Evolutionary conservation across 2,797 vertebrate genomes (phyloP).

Genomic region (Acipenser transmontanus): DNA sequence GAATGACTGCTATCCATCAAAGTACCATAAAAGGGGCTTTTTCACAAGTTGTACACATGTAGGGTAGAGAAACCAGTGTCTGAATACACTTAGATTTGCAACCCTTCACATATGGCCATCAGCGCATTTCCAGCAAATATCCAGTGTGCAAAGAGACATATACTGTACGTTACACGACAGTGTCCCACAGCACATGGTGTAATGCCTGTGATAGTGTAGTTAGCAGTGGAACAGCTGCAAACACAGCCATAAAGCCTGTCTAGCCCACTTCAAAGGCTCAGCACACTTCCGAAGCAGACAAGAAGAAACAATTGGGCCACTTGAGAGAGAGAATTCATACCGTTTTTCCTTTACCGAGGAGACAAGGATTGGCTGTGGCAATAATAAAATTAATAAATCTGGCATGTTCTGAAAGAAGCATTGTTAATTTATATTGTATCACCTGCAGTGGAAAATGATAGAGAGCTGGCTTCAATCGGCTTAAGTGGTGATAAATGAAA

Average conservation of each 20-base stretch:
- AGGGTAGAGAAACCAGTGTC: background rate
- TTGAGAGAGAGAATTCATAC: background rate
- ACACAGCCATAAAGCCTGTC: background rate
- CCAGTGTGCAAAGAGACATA: slow-evolving; percentile 1
- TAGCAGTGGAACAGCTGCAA: slow-evolving; percentile 10
- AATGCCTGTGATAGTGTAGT: background rate
- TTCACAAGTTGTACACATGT: too few species aligned
- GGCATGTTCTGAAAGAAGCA: background rate
- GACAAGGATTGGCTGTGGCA: background rate
- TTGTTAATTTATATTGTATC: slow-evolving; percentile 3
- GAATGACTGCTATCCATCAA: too few species aligned
- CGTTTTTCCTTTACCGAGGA: background rate
- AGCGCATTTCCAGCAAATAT: slow-evolving; percentile 2
- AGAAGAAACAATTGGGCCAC: slow-evolving; percentile 2
- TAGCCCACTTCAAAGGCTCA: slow-evolving; percentile 6
- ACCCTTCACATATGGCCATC: background rate
- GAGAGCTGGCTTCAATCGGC: background rate
- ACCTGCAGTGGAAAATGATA: slow-evolving; percentile 12
- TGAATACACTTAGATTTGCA: background rate
- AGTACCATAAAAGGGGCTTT: too few species aligned
- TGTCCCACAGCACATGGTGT: background rate
- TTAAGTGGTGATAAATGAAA: background rate
- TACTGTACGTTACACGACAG: background rate
- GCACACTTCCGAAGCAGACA: slow-evolving; percentile 1
- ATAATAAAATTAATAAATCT: background rate